phyloP scores from a whole-genome alignment of 1,140 invertebrate genomes.

The Trichogramma pretiosum region DNA sequence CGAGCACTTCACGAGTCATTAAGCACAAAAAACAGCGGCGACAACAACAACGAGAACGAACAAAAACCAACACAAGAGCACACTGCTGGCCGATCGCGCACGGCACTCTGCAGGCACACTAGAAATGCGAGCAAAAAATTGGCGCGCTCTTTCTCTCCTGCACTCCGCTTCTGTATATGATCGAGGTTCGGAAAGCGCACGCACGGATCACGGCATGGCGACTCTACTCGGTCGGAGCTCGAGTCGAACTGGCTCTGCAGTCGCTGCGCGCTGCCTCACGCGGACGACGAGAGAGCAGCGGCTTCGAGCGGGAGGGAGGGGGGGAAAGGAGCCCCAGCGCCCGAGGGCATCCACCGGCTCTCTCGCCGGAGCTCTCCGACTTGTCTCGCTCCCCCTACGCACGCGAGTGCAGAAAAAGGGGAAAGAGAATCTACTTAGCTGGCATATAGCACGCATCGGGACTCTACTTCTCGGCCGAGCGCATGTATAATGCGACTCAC shows the following conservation, averaged over 20 bases:
- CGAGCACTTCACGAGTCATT: not conserved
- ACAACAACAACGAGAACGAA: not conserved
- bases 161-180: not conserved
- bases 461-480: no score
- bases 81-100: no score
- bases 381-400: not conserved
- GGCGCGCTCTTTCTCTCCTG: no score
- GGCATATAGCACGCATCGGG: no score
- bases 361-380: no score
- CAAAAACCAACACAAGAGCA: not conserved
- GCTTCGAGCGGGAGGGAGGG: not conserved
- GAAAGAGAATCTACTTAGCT: no score
- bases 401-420: no score
- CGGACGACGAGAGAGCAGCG: no score
- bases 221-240: not conserved
- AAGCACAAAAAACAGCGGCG: not conserved
- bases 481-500: no score
- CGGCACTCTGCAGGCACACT: no score
- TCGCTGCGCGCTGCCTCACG: not conserved
- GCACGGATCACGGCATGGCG: not conserved
- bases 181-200: not conserved
- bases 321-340: not conserved
- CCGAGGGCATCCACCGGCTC: no score
- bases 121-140: no score
- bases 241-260: not conserved